Evolutionary conservation across 2,888 invertebrate species (phyloP).

Genomic region (Eupeodes luniger): DNA sequence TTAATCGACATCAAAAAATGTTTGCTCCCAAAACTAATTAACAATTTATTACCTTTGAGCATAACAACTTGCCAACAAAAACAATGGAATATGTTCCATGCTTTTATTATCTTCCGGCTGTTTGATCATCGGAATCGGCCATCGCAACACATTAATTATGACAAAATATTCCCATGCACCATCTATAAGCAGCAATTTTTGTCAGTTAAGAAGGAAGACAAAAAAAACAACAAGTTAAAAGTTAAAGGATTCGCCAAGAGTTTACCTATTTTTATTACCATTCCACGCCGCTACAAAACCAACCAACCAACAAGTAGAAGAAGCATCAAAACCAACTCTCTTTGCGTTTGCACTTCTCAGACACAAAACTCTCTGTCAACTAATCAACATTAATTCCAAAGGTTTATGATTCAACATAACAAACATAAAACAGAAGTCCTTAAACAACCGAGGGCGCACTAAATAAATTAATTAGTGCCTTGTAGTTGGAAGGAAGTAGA

Average conservation of each 20-base stretch:
- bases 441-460: conserved; percentile 40
- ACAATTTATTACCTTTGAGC: conserved; percentile 25
- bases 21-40: conserved; percentile 2
- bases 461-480: conserved; percentile 61
- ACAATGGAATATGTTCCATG: conserved; percentile 3
- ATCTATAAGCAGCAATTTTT: conserved; percentile 26
- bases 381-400: conserved; percentile 48
- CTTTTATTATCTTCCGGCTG: conserved; percentile 41
- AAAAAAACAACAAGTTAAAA: neutral
- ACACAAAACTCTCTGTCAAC: conserved; percentile 46
- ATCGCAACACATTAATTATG: conserved; percentile 37
- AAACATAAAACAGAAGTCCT: conserved; percentile 46
- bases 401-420: conserved; percentile 51
- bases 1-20: no score
- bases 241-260: conserved; percentile 10
- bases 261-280: conserved; percentile 42
- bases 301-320: neutral
- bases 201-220: neutral
- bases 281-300: neutral
- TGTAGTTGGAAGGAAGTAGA: conserved; percentile 30
- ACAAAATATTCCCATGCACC: conserved; percentile 41
- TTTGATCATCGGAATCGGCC: conserved; percentile 15
- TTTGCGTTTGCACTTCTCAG: no score
- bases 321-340: neutral
- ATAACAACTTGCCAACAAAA: neutral